A percentile compares a stretch with the other conserved stretches of the same genome.
Conservation (phyloP, 2,888 invertebrate species). For the Escarpia spicata region DNA sequence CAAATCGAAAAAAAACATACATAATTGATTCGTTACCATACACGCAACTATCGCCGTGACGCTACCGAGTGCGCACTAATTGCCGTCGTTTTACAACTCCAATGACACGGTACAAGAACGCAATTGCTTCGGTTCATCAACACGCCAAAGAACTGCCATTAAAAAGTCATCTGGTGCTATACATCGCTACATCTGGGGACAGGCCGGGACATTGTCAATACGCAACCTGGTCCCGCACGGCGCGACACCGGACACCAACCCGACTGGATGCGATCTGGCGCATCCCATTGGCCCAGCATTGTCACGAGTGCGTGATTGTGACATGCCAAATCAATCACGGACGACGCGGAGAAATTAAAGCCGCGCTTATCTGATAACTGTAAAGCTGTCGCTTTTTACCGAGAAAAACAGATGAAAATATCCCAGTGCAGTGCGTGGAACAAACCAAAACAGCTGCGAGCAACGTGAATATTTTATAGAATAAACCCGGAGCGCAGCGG, state of each 20-base stretch:
- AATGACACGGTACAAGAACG: not conserved
- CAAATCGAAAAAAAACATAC: not conserved
- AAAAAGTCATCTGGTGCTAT: not conserved
- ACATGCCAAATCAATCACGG: not conserved
- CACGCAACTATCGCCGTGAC: not conserved
- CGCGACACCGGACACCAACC: not conserved
- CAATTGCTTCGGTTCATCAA: not conserved
- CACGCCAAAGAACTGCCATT: not conserved
- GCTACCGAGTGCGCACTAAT: not conserved
- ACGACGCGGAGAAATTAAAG: not conserved
- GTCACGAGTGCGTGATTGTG: constrained; percentile 4
- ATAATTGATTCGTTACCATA: not conserved
- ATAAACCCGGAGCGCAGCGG: not conserved
- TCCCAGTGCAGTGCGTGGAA: not conserved
- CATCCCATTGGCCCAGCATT: not conserved
- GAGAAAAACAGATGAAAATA: not conserved
- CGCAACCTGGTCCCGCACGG: not conserved
- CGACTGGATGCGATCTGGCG: not conserved
- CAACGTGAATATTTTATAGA: not conserved
- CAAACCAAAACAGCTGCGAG: not conserved
- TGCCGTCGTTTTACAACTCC: not conserved
- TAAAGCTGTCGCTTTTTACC: constrained; percentile 4
- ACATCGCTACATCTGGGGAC: not conserved
- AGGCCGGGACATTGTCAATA: not conserved
- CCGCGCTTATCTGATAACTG: not conserved